A percentile compares a stretch with the other conserved stretches of the same genome.
Conservation (phyloP, 2,113 vertebrate genomes). For the Apodemus sylvaticus region DNA sequence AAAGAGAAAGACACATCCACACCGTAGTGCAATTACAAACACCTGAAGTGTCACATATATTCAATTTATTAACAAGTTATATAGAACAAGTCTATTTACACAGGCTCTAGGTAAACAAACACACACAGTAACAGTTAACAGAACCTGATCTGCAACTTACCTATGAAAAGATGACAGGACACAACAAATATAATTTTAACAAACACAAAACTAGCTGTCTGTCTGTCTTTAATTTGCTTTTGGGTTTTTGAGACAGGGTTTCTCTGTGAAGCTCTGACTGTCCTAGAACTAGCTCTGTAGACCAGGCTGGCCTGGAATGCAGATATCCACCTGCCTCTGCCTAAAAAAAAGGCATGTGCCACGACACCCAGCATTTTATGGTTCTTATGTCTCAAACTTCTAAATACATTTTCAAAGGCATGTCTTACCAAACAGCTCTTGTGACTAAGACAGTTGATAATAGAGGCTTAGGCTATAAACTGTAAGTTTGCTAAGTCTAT, state of each 20-base stretch:
- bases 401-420: conserved; percentile 40
- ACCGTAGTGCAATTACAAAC: background rate
- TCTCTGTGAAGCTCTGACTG: background rate
- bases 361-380: background rate
- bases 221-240: background rate
- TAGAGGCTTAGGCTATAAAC: conserved; percentile 34
- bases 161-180: conserved; percentile 76
- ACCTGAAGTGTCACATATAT: conserved; percentile 47
- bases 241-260: background rate
- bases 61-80: conserved; percentile 33
- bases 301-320: background rate
- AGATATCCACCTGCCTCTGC: background rate
- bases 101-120: conserved; percentile 48
- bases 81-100: conserved; percentile 28
- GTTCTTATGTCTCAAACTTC: conserved; percentile 44
- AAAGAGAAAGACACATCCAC: background rate
- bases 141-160: conserved; percentile 73
- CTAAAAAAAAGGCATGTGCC: background rate
- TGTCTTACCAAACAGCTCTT: conserved; percentile 38
- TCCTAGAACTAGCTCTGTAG: background rate
- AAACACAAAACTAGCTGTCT: conserved; percentile 52
- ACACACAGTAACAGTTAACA: conserved; percentile 59
- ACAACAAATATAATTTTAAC: conserved; percentile 74
- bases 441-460: conserved; percentile 45
- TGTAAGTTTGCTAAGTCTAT: background rate